These are phyloP conservation scores for Crambe crambe DNA, from an alignment of 37 sponge, comb jelly and placozoan genomes.

Conservation along the genomic window DNA sequence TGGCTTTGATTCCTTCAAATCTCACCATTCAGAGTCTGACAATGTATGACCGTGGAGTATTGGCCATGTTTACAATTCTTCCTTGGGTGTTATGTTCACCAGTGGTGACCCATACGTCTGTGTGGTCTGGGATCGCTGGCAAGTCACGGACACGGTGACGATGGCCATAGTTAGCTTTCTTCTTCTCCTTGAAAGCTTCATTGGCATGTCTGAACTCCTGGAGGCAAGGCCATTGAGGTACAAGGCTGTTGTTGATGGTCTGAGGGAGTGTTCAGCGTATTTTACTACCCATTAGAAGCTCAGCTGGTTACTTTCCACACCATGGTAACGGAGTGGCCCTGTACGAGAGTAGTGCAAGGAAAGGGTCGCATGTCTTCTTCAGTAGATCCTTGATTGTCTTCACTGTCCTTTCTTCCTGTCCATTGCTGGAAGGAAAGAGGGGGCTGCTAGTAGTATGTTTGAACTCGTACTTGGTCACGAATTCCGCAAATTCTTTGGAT, in stretches of 20 bases:
- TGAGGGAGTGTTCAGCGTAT: conserved; percentile 4
- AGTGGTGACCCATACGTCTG: no score
- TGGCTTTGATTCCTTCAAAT: not conserved
- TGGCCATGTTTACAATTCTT: not conserved
- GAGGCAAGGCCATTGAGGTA: conserved; percentile 44
- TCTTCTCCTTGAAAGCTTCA: not conserved
- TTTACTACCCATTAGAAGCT: conserved; percentile 57
- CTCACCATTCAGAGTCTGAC: not conserved
- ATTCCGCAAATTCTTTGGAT: conserved; percentile 1
- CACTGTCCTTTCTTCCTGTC: conserved; percentile 18
- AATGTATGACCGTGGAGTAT: not conserved
- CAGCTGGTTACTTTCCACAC: conserved; percentile 47
- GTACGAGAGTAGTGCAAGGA: conserved; percentile 10
- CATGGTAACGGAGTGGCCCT: conserved; percentile 53
- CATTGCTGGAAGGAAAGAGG: conserved; percentile 12
- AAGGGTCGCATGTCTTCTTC: not conserved
- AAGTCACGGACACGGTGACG: no score
- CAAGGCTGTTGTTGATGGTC: not conserved
- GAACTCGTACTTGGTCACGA: not conserved
- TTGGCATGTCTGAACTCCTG: conserved; percentile 1
- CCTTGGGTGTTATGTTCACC: no score
- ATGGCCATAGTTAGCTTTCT: not conserved
- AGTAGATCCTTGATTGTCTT: conserved; percentile 9
- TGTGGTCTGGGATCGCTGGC: no score
- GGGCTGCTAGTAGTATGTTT: conserved; percentile 2